Evolutionary conservation across 2,888 invertebrate genomes (phyloP), one percentile per base, ranked within the genome.

Genomic region (Mythimna loreyi): DNA sequence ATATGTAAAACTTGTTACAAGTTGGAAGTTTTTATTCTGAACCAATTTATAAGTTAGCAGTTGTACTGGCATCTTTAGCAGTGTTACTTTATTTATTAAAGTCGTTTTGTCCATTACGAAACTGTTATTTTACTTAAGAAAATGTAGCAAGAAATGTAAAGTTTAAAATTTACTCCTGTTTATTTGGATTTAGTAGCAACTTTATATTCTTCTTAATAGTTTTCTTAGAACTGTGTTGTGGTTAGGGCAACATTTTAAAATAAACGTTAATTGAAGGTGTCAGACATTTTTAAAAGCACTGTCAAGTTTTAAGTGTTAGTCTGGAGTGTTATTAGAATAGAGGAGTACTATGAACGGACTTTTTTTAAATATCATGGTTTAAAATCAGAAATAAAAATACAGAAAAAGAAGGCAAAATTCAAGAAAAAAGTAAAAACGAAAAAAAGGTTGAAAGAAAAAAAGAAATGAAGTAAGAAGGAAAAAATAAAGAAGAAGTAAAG

Each of bases 41-140:
- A 79, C 72, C 68, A 80, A 79, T 80, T 79, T 68, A 55, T 72
- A 79, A 79, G 72, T 80, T 66, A 57, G 40, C 64, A 61, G 58
- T 72, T 59, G 64, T 62, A 65, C 63, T 28, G 60, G 63, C 59
- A 47, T 67, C 79, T 57, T 71, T 59, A 65, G 60, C 52, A 47
- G 63, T 76, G 80, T 76, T 68, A 78, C 40, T 75, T 67, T 72
- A 69, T 79, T 76, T 80, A 69, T 73, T 80, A 73, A 66, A 79
- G 45, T 66, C 62, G 56, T 73, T 76, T 67, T 62, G 64, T 59
- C 68, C 68, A 80, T 80, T 75, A 76, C 61, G 49, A 63, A 76
- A 73, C 64, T 64, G 66, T 66, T 72, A 66, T 50, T 75, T 13
- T 36, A 62, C 65, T 63, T 28, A 63, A 52, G 66, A 60, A 70